Conservation (phyloP, 1,140 invertebrate species). For the Ips nitidus region DNA sequence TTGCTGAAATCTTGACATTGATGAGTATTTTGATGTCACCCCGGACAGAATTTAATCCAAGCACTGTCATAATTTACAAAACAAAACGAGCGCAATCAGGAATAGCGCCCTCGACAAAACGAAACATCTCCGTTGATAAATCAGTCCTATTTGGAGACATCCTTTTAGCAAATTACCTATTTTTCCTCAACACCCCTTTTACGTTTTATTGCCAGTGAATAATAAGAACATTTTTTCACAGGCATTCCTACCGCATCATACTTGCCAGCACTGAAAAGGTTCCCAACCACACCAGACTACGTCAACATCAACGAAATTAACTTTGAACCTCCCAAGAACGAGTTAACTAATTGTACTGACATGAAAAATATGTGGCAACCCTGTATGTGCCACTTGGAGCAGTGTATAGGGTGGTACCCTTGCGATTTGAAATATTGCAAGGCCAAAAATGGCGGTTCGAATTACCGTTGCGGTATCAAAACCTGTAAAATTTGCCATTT, state of each 20-base stretch:
- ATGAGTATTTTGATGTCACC: no score
- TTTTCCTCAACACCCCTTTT: slow-evolving; percentile 19
- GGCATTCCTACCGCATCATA: slow-evolving; percentile 62
- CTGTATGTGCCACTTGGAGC: slow-evolving; percentile 78
- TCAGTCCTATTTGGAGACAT: slow-evolving; percentile 20
- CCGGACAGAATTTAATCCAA: background rate
- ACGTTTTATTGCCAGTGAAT: background rate
- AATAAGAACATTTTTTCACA: slow-evolving; percentile 46
- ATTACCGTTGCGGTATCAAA: slow-evolving; percentile 92
- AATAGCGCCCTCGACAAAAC: slow-evolving; percentile 8
- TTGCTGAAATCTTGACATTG: no score
- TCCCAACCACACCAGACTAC: slow-evolving; percentile 53
- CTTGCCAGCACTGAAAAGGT: slow-evolving; percentile 57
- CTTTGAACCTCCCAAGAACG: slow-evolving; percentile 42
- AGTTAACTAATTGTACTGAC: slow-evolving; percentile 60
- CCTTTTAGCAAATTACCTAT: slow-evolving; percentile 34
- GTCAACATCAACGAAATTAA: slow-evolving; percentile 46
- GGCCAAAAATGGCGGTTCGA: slow-evolving; percentile 61
- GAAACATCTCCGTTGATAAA: slow-evolving; percentile 23
- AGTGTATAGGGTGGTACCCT: slow-evolving; percentile 87
- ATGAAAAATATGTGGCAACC: slow-evolving; percentile 66
- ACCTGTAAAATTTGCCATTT: slow-evolving; percentile 88
- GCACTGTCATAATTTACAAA: slow-evolving; percentile 15
- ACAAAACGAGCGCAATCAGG: slow-evolving; percentile 12
- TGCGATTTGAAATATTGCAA: slow-evolving; percentile 94